Evolutionary conservation across 1,140 invertebrate species (phyloP).

Genomic region (Pomacea maculata): DNA sequence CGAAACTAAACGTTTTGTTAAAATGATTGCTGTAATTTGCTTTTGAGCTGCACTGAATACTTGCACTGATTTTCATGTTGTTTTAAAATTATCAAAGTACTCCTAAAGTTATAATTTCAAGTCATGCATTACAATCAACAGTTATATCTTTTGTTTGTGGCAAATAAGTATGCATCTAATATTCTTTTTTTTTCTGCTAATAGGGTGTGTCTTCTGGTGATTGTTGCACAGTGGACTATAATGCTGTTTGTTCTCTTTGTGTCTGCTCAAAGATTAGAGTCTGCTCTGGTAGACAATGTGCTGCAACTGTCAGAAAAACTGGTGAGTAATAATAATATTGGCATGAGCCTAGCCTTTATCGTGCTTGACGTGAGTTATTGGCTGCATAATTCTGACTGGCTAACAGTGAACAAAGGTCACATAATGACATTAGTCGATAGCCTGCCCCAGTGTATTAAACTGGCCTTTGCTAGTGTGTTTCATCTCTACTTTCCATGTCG

Average conservation of each 20-base stretch:
- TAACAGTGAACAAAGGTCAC: no score
- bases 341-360: no score
- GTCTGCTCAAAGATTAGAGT: conserved; percentile 33
- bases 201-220: conserved; percentile 53
- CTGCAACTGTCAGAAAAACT: conserved; percentile 30
- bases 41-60: not conserved
- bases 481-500: no score
- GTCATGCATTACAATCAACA: not conserved
- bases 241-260: conserved; percentile 42
- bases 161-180: conserved; percentile 1
- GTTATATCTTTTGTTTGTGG: not conserved
- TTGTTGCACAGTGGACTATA: conserved; percentile 52
- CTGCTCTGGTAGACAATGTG: conserved; percentile 4
- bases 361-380: no score
- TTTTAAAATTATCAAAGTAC: not conserved
- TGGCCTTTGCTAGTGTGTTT: no score
- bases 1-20: no score
- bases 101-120: not conserved
- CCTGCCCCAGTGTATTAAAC: no score
- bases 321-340: not conserved
- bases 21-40: no score
- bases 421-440: no score
- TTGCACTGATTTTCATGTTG: not conserved
- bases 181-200: conserved; percentile 14
- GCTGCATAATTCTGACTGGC: no score